Percentiles rank a stretch among this genome's conserved stretches.
phyloP scores from a whole-genome alignment of 2,797 vertebrate genomes.

The Lithobates pipiens region DNA sequence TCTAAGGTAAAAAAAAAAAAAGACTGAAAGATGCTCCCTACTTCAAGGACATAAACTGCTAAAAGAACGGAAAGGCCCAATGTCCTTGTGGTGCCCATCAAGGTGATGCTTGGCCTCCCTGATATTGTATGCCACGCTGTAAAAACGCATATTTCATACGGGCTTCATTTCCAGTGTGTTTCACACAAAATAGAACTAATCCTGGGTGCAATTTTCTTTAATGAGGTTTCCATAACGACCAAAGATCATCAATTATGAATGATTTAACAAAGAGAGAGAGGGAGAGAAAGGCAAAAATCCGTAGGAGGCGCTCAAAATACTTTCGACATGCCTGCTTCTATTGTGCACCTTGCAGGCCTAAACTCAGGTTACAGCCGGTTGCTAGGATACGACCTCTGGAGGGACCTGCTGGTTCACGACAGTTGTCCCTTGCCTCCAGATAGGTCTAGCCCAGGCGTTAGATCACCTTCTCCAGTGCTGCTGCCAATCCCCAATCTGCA shows the following conservation, averaged over 20 bases:
- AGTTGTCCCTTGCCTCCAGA: slow-evolving; percentile 16
- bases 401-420: slow-evolving; percentile 54
- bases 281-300: not conserved
- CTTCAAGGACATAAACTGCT: not conserved
- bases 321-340: not conserved
- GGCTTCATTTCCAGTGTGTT: no score
- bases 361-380: slow-evolving; percentile 61
- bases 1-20: no score
- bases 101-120: not conserved
- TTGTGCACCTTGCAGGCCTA: slow-evolving; percentile 53
- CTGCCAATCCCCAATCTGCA: not conserved
- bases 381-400: slow-evolving; percentile 63
- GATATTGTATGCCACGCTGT: no score
- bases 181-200: not conserved
- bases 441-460: not conserved
- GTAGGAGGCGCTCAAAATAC: not conserved
- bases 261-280: not conserved
- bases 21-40: not conserved
- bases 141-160: no score
- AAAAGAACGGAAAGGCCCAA: not conserved
- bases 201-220: not conserved
- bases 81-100: not conserved
- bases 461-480: not conserved
- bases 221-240: not conserved
- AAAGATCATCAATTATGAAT: slow-evolving; percentile 9